These are phyloP conservation scores for Cathartes aura DNA, from an alignment of 2,113 vertebrate species.

Conservation along the genomic window DNA sequence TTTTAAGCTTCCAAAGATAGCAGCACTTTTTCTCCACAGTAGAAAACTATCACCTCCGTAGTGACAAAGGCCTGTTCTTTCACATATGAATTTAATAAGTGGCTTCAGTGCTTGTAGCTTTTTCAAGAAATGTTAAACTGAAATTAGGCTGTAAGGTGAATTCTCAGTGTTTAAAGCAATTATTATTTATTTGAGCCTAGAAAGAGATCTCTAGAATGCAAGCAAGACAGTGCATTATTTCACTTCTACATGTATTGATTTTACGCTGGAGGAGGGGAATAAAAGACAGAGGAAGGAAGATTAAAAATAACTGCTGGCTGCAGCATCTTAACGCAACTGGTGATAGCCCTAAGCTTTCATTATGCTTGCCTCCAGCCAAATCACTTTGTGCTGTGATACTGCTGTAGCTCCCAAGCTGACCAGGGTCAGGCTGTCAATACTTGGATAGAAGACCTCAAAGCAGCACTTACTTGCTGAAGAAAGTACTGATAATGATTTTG, in stretches of 20 bases:
- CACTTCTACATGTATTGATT: conserved; percentile 53
- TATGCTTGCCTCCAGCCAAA: conserved; percentile 64
- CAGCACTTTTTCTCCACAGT: not conserved
- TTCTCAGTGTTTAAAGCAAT: conserved; percentile 8
- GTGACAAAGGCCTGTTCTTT: not conserved
- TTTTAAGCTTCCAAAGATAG: not conserved
- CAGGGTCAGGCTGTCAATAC: conserved; percentile 60
- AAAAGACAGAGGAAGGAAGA: conserved; percentile 41
- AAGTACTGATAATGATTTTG: conserved; percentile 43
- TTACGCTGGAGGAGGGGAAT: not conserved
- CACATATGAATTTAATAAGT: not conserved
- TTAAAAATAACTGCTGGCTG: conserved; percentile 53
- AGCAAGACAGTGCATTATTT: conserved; percentile 15
- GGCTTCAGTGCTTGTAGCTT: not conserved
- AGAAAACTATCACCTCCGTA: not conserved
- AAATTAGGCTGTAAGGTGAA: conserved; percentile 11
- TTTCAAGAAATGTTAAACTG: not conserved
- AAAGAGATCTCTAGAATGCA: conserved; percentile 1
- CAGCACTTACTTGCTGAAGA: conserved; percentile 33
- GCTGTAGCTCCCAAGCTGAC: conserved; percentile 41
- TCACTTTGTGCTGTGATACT: conserved; percentile 62
- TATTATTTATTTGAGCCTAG: conserved; percentile 10
- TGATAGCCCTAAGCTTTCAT: conserved; percentile 58
- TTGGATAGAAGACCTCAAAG: conserved; percentile 51
- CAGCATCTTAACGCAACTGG: conserved; percentile 20